Percentiles rank a stretch among this genome's conserved stretches.
Conservation (phyloP, 2,113 vertebrate genomes). For the Prunella fulvescens region DNA sequence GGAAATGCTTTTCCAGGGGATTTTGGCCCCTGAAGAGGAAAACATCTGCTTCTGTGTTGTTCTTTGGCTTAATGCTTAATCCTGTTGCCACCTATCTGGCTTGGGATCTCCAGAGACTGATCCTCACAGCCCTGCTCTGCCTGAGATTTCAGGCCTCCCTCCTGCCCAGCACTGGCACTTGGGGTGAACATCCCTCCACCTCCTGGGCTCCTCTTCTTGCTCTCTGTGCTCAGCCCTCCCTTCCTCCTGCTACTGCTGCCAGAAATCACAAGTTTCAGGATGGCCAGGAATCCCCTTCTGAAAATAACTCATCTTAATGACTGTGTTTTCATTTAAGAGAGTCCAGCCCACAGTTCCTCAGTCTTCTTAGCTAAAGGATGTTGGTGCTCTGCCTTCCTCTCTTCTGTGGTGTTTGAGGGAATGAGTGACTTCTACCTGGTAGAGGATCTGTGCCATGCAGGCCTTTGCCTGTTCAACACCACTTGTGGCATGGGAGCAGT, state of each 20-base stretch:
- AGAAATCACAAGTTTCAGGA: not conserved
- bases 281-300: not conserved
- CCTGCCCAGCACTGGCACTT: not conserved
- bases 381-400: not conserved
- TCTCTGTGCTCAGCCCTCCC: not conserved
- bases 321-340: not conserved
- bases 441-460: not conserved
- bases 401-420: not conserved
- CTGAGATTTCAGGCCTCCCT: not conserved
- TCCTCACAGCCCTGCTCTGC: not conserved
- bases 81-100: not conserved
- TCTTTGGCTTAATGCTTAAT: not conserved
- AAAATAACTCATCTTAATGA: not conserved
- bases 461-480: not conserved
- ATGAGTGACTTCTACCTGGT: not conserved
- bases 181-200: not conserved
- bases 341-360: not conserved
- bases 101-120: not conserved
- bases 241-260: not conserved
- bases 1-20: not conserved
- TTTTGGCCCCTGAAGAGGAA: not conserved
- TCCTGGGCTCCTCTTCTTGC: not conserved
- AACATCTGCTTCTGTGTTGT: not conserved
- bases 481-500: not conserved
- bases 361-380: not conserved